Conservation (phyloP, 2,113 vertebrate genomes). For the Syrmaticus mikado region DNA sequence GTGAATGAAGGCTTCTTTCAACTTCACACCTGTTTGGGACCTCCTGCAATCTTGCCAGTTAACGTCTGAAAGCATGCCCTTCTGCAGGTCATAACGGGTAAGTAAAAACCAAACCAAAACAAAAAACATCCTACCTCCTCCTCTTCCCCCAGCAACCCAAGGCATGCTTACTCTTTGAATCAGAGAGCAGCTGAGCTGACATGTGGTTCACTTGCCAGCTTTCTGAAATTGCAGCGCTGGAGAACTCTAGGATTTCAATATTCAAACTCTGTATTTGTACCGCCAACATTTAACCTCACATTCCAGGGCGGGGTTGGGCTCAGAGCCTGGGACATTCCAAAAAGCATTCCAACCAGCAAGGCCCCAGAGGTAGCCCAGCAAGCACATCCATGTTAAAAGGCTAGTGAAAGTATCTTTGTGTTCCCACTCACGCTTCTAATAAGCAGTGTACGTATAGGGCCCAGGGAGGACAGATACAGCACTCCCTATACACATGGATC, state of each 20-base stretch:
- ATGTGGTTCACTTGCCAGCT: constrained; percentile 9
- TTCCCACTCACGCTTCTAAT: not conserved
- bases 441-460: not conserved
- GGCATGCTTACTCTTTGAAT: not conserved
- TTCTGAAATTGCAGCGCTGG: constrained; percentile 40
- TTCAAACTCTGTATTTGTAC: constrained; percentile 38
- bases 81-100: not conserved
- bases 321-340: constrained; percentile 69
- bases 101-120: constrained; percentile 13
- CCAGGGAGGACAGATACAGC: not conserved
- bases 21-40: constrained; percentile 35
- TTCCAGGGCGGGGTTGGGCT: constrained; percentile 67
- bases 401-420: not conserved
- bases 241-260: constrained; percentile 54
- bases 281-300: constrained; percentile 54
- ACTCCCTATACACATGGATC: not conserved
- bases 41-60: not conserved
- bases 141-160: not conserved
- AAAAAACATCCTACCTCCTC: not conserved
- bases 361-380: constrained; percentile 58
- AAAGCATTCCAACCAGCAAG: constrained; percentile 57
- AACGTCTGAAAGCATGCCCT: not conserved
- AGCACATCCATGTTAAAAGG: constrained; percentile 2
- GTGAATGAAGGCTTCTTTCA: constrained; percentile 27
- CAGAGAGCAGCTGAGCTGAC: constrained; percentile 64